Conservation (phyloP, 2,888 invertebrate species). For the Yponomeuta evonymella region DNA sequence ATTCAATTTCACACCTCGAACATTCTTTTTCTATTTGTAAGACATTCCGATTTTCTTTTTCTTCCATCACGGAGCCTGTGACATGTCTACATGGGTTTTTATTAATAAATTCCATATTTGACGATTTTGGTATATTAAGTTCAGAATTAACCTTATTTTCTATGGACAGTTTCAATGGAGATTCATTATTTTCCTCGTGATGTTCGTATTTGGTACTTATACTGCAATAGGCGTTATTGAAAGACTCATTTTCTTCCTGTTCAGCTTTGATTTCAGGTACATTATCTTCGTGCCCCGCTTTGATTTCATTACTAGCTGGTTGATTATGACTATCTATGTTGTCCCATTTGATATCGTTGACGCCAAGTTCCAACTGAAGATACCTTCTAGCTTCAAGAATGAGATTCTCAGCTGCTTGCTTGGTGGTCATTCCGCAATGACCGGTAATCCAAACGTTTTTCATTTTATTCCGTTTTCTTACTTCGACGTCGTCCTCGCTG, state of each 20-base stretch:
- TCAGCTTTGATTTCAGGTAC: background rate
- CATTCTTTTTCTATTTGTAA: background rate
- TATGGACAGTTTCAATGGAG: background rate
- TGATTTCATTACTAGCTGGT: background rate
- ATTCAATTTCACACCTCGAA: constrained; percentile 41
- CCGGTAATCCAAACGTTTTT: constrained; percentile 88
- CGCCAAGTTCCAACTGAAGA: constrained; percentile 83
- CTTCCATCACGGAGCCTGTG: too few relatives aligned
- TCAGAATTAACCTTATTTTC: background rate
- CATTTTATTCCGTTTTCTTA: constrained; percentile 80
- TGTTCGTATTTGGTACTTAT: background rate
- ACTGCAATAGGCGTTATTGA: background rate
- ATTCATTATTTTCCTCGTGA: background rate
- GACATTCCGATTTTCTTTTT: background rate
- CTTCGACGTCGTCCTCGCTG: constrained; percentile 80
- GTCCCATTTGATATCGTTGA: constrained; percentile 81
- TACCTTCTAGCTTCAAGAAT: constrained; percentile 85
- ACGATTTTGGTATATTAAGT: too few relatives aligned
- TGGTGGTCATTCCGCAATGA: constrained; percentile 85
- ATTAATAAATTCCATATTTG: too few relatives aligned
- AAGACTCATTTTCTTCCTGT: background rate
- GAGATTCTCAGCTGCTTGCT: constrained; percentile 87
- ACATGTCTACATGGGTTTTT: too few relatives aligned
- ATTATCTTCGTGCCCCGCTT: background rate
- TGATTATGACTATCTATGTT: constrained; percentile 4